Conservation (phyloP, 35 echinoderm and acorn worm species). For the Apostichopus parvimensis region DNA sequence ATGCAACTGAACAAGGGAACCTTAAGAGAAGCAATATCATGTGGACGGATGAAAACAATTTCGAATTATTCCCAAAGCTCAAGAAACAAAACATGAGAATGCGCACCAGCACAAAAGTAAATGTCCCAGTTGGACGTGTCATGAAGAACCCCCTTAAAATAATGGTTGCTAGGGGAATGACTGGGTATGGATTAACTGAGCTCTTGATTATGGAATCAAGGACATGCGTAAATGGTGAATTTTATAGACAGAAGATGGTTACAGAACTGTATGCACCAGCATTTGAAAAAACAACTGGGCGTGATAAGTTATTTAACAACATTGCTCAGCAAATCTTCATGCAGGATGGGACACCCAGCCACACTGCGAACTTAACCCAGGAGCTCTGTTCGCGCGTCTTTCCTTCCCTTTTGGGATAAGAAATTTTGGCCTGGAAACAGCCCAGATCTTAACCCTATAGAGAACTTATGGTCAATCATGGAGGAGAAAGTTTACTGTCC, state of each 20-base stretch:
- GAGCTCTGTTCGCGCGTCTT: constrained; percentile 41
- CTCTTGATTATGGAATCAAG: constrained; percentile 64
- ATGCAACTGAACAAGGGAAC: background rate
- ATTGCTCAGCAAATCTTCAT: constrained; percentile 36
- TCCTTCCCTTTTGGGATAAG: constrained; percentile 41
- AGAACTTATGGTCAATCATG: constrained; percentile 55
- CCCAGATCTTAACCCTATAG: constrained; percentile 51
- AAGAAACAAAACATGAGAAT: constrained; percentile 71
- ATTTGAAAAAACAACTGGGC: constrained; percentile 55
- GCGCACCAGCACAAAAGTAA: constrained; percentile 19
- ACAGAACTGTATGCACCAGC: constrained; percentile 61
- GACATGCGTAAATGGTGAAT: constrained; percentile 61
- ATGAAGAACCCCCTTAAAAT: constrained; percentile 54
- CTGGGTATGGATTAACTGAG: constrained; percentile 58
- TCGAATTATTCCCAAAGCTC: constrained; percentile 55
- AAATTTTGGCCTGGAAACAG: constrained; percentile 58
- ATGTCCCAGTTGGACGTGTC: constrained; percentile 54
- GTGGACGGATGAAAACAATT: constrained; percentile 13
- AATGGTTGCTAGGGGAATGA: constrained; percentile 57
- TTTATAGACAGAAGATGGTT: constrained; percentile 62
- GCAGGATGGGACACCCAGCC: constrained; percentile 49
- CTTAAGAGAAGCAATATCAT: constrained; percentile 3
- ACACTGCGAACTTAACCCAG: constrained; percentile 46
- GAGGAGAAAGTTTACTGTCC: constrained; percentile 51
- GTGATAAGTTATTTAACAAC: constrained; percentile 51